Evolutionary conservation across 37 sponge, comb jelly and placozoan species (phyloP), one percentile per base, ranked within the genome.

Genomic region (Petrosia ficiformis): DNA sequence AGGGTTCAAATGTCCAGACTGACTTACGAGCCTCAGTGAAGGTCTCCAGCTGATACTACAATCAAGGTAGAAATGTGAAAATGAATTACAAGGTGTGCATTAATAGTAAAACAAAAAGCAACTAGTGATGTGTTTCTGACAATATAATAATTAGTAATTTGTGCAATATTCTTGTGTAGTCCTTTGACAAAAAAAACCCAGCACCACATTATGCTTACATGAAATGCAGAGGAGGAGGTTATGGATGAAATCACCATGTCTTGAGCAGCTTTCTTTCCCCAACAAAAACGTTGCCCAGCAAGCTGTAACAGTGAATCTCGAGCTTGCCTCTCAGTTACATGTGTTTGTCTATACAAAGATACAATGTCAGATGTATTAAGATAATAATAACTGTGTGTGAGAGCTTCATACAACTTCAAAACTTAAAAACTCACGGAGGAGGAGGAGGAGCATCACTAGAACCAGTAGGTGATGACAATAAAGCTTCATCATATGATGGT

Each of bases 21-120:
- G 87, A 74, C 57, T 78, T 39, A 30, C 92, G 42, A 11, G 81
- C 71, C 67, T 91, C 92, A 59, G 87, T 77, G 56, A 91, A 91
- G 24, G 92, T 91, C 71, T 91, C 92, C 40, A 91, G 80, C 37
- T 77, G 70, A 59, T 91, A 91, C 92, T 91, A 64, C n/a, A 44
- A 21, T n/a, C n/a, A n/a, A n/a, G n/a, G n/a, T n/a, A n/a, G n/a
- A n/a, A n/a, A n/a, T n/a, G n/a, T n/a, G n/a, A n/a, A n/a, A n/a
- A n/a, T n/a, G n/a, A n/a, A n/a, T n/a, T n/a, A n/a, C n/a, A n/a
- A n/a, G n/a, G n/a, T n/a, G n/a, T n/a, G n/a, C 25, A 60, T n/a
- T 24, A 69, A 19, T 42, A 1, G 28, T 5, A 21, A 68, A 40
- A n/a, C n/a, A n/a, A n/a, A n/a, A n/a, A n/a, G n/a, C n/a, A 26